Conservation (phyloP, 2,113 vertebrate genomes). For the Pelmatolapia mariae region DNA sequence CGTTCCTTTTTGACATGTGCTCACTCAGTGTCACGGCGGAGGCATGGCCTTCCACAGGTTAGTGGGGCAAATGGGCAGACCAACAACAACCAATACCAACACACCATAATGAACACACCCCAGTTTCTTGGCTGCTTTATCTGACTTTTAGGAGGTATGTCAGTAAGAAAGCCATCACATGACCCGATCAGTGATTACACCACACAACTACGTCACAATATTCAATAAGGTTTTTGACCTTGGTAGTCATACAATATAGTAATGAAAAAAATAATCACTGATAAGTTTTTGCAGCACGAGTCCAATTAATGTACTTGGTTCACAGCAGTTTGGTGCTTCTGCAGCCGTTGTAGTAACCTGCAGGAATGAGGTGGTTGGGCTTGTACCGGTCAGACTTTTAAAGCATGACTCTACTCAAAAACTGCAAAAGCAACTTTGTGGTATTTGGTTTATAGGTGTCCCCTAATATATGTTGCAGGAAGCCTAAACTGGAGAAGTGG, state of each 20-base stretch:
- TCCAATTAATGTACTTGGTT: accelerated
- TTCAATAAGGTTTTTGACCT: background rate
- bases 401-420: background rate
- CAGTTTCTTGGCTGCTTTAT: background rate
- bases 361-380: accelerated
- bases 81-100: background rate
- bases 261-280: background rate
- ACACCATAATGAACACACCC: background rate
- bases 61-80: background rate
- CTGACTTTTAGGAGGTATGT: background rate
- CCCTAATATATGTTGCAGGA: background rate
- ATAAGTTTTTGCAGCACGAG: accelerated
- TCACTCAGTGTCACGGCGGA: background rate
- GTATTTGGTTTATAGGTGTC: background rate
- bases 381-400: background rate
- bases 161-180: background rate
- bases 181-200: background rate
- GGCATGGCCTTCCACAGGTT: background rate
- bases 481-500: background rate
- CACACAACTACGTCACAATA: background rate
- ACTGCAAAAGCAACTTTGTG: accelerated
- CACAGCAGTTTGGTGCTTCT: background rate
- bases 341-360: background rate
- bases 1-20: background rate
- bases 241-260: background rate